Base-by-base conservation (phyloP, 1,140 invertebrate genomes). In the Catajapyx aquilonaris region DNA sequence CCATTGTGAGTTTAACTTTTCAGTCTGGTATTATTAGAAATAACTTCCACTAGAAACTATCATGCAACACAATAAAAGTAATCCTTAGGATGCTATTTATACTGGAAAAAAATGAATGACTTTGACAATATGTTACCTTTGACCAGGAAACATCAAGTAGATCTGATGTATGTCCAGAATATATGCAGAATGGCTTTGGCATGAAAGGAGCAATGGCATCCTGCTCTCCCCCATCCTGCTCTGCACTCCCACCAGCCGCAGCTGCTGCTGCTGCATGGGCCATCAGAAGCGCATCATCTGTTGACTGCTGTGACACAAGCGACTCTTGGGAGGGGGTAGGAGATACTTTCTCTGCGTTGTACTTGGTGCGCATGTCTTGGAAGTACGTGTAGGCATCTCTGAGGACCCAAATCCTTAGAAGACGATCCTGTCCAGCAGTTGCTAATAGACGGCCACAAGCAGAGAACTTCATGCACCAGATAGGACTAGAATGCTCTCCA, bases 381-480 rank as follows among this genome's bases (percentile, higher is more conserved):
- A 94, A 95, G 60, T 87, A 86, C 21, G 71, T 66, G 51, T 73
- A 81, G 1, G 85, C 80, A 53, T 83, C 80, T 42, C 79, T 69
- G 0, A 95, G 60, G 32, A 94, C 83, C 91, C 91, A 98, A 40
- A 97, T 80, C 36, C 90, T 64, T 30, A 97, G 58, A 32, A 94
- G 71, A 42, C 77, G 73, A 60, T 97, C 93, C 61, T 96, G 90
- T 0, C 93, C 93, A 31, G 90, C 91, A 2, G 90, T 94, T 4
- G 91, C 90, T 39, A 97, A 55, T 28, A 97, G 59, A 33, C 86
- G 64, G 0, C 91, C 91, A 61, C 88, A 95, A 18, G 74, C 76
- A 32, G 88, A 94, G 55, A 97, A 97, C 61, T 96, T 95, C 81
- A 96, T 94, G 44, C 86, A 93, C 93, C 93, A 98, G 45, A 97